Conservation (phyloP, 2,888 invertebrate species). For the Diadegma fenestrale region DNA sequence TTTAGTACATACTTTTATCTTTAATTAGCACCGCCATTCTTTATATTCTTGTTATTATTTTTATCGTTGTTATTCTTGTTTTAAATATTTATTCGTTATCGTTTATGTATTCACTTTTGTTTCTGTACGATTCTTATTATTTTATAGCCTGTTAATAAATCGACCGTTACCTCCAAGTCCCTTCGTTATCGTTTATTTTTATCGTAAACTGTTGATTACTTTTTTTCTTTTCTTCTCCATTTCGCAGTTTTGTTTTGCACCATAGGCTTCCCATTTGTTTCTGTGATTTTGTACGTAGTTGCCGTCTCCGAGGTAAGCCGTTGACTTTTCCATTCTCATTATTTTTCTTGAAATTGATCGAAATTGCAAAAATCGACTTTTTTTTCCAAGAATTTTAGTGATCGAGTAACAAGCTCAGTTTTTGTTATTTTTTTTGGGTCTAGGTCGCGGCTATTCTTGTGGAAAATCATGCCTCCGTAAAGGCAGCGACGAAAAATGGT, state of each 20-base stretch:
- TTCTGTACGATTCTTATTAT: conserved; percentile 60
- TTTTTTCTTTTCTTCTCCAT: conserved; percentile 60
- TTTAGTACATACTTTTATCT: conserved; percentile 74
- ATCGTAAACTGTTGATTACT: conserved; percentile 29
- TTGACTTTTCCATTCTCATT: conserved; percentile 6
- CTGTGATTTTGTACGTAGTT: conserved; percentile 50
- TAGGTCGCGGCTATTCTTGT: conserved; percentile 94
- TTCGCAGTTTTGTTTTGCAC: conserved; percentile 38
- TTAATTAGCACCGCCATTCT: conserved; percentile 55
- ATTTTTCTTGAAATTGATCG: neutral
- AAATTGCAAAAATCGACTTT: neutral
- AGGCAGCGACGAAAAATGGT: conserved; percentile 97
- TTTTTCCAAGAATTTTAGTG: neutral
- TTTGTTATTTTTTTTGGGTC: conserved; percentile 60
- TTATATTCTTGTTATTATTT: conserved; percentile 64
- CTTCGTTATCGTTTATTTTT: conserved; percentile 27
- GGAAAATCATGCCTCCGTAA: conserved; percentile 95
- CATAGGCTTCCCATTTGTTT: conserved; percentile 43
- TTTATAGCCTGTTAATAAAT: conserved; percentile 68
- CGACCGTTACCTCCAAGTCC: conserved; percentile 61
- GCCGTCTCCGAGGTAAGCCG: conserved; percentile 51
- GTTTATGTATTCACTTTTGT: conserved; percentile 60
- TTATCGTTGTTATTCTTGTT: conserved; percentile 60
- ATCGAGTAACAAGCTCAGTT: no score
- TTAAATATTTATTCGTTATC: conserved; percentile 50